Evolutionary conservation across 2,113 vertebrate species (phyloP), one percentile per base, ranked within the genome.

Genomic region (Eptatretus burgeri): DNA sequence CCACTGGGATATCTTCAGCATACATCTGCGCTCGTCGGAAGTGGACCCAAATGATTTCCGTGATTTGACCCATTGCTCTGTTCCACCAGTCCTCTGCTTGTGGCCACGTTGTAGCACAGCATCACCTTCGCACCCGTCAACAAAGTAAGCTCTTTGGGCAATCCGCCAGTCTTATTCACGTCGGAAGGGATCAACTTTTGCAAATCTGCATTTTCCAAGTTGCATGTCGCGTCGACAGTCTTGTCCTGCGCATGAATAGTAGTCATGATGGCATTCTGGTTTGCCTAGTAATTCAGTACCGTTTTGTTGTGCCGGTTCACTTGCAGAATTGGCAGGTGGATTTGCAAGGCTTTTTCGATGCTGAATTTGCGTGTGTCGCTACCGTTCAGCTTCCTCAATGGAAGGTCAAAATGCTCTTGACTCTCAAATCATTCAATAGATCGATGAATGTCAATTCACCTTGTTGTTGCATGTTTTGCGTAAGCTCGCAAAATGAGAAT

Each of bases 11-110:
- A 11, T 60, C 56, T 20, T 60, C 56, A 11, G 56, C 56, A 60
- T 60, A 60, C 56, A 60, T 17, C 20, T 60, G 20, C n/a, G 56
- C 56, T 60, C 56, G n/a, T 11, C 56, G 56, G 56, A 60, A 60
- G 20, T 17, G n/a, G 11, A 11, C 9, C 56, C 56, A 17, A 20
- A 60, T 60, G 56, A 60, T 60, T 60, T 60, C 56, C n/a, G 56
- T n/a, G 20, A 60, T 60, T 12, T 13, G 56, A 17, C 56, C 56
- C 56, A 60, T 60, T 13, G 20, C 56, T 60, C 56, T 20, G 12
- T 60, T 13, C 10, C 10, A 60, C 56, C 20, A 60, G 56, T 60
- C 56, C 56, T 60, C 20, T 60, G 20, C 27, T 41, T 41, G 7
- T 10, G 56, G 9, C 56, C 10, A 60, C 20, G 56, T 60, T 60